Evolutionary conservation across 2,888 invertebrate genomes (phyloP).

Genomic region (Rhabditophanes sp.): DNA sequence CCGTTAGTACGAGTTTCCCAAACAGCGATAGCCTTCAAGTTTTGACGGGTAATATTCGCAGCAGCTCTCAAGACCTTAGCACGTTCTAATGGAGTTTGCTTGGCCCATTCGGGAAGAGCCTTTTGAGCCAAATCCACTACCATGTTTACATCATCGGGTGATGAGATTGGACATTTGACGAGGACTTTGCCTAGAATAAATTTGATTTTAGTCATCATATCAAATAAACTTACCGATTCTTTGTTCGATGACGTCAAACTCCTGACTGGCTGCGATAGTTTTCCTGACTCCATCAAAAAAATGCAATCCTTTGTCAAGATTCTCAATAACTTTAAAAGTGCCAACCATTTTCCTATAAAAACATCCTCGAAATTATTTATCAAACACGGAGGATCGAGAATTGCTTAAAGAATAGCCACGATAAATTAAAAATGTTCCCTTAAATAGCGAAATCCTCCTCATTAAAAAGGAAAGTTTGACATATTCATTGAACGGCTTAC

Average conservation of each 20-base stretch:
- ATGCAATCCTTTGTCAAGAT: conserved; percentile 13
- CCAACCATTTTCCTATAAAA: no score
- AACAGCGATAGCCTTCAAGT: conserved; percentile 39
- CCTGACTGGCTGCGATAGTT: conserved; percentile 11
- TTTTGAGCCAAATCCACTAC: conserved; percentile 10
- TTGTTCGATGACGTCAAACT: conserved; percentile 21
- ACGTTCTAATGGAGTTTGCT: conserved; percentile 21
- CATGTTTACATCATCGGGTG: conserved; percentile 7
- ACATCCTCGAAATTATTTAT: no score
- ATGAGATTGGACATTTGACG: conserved; percentile 17
- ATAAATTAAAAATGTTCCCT: no score
- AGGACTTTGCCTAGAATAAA: conserved; percentile 16
- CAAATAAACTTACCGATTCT: conserved; percentile 11
- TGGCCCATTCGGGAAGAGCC: conserved; percentile 17
- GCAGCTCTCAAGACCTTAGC: conserved; percentile 26
- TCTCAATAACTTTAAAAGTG: conserved; percentile 10
- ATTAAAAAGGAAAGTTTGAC: no score
- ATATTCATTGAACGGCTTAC: no score
- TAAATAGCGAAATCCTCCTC: no score
- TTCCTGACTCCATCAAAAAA: conserved; percentile 15
- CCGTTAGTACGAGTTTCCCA: conserved; percentile 49
- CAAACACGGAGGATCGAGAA: no score
- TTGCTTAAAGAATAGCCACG: no score
- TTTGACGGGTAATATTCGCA: conserved; percentile 24
- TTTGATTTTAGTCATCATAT: conserved; percentile 3